A percentile compares a stretch with the other conserved stretches of the same genome.
These are phyloP conservation scores for Loris lydekkerianus DNA, from an alignment of 2,797 vertebrate genomes.

Conservation along the genomic window DNA sequence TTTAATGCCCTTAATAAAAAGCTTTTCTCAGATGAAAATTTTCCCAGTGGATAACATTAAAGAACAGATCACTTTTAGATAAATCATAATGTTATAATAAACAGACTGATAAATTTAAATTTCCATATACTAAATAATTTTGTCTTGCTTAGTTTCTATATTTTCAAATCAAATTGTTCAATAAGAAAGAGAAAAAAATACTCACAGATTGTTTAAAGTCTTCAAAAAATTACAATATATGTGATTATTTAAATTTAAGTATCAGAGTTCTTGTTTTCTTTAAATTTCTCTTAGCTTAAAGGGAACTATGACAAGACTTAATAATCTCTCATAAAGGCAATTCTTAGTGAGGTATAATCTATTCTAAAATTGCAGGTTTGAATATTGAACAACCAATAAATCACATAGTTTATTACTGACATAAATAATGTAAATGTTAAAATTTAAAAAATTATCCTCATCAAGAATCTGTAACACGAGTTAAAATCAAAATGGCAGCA, in stretches of 20 bases:
- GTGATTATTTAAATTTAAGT: neutral
- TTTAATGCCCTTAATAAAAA: neutral
- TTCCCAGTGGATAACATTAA: neutral
- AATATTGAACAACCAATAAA: neutral
- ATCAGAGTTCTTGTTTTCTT: neutral
- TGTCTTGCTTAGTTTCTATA: neutral
- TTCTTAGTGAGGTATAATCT: neutral
- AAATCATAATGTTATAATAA: neutral
- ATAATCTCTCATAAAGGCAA: neutral
- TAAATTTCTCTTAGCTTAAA: neutral
- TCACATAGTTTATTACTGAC: slow-evolving; percentile 16
- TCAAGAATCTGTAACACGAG: neutral
- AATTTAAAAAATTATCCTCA: neutral
- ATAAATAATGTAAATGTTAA: slow-evolving; percentile 36
- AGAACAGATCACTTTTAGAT: neutral
- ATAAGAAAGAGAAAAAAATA: neutral
- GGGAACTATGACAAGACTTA: neutral
- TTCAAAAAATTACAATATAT: neutral
- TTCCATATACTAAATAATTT: neutral
- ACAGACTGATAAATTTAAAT: neutral
- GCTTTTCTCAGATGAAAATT: neutral
- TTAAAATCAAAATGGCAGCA: slow-evolving; percentile 59
- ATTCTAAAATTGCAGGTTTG: neutral
- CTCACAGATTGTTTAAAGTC: neutral
- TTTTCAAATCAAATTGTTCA: neutral